Evolutionary conservation across 2,113 vertebrate species (phyloP), one percentile per base, ranked within the genome.

Genomic region (Hypomesus transpacificus): DNA sequence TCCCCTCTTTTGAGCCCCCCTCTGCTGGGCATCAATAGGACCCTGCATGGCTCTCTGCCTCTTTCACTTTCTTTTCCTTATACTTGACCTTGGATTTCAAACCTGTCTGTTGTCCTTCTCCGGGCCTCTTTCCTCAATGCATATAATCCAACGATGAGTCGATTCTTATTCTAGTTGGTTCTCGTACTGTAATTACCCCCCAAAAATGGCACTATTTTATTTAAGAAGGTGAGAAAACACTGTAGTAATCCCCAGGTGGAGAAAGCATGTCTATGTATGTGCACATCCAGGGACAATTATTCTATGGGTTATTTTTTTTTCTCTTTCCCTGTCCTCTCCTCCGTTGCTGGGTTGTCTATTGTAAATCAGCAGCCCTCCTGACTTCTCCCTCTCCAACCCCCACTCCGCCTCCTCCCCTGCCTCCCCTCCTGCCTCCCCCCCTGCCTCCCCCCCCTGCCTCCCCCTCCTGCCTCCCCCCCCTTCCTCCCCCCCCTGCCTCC

Each of bases 291-390:
- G 11, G 39, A 11, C 39, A 46, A 6, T 46, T 46, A 46, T 6
- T 46, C 39, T 46, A 46, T 2, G 7, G 14, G 3, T 46, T 50
- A 2, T 50, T 50, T 65, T 65, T 18, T 73, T 64, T 71, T 31
- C 68, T 39, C 57, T 31, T 14, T 66, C 64, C 1, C 60, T 21
- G 52, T 17, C 31, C 21, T 56, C 59, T 26, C n/a, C n/a, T n/a
- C 59, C 21, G 6, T 31, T 64, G 61, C 85, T 82, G 80, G 81
- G 84, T 89, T 75, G 89, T 91, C 91, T 84, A 87, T 88, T 80
- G 82, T 82, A 90, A 92, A 85, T 90, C 82, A 89, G 83, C 88
- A 87, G 86, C 82, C 88, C 88, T 88, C 87, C 88, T 86, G 84
- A 90, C 86, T 89, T 89, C 31, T 39, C 22, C 39, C 21, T 62